Evolutionary conservation across 2,797 vertebrate genomes (phyloP), one percentile per base, ranked within the genome.

Genomic region (Brachyrhaphis roseni): DNA sequence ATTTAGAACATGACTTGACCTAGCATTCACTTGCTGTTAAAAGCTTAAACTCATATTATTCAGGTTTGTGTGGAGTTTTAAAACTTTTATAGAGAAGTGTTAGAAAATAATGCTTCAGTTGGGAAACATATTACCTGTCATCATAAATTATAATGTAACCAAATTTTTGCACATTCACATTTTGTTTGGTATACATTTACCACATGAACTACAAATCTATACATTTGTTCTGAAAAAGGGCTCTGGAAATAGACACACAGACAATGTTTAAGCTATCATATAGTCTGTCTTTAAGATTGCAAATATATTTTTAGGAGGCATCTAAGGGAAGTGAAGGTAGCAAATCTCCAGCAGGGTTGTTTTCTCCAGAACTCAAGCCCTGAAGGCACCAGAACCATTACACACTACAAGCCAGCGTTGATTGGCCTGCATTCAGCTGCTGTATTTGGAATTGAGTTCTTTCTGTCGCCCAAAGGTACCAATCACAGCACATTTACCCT

Each of bases 391-490:
- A 43, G 82, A 87, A 89, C 93, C 90, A 95, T 95, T 94, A 93
- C 92, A 93, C 84, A 93, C 89, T 93, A 94, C 94, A 94, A 85
- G 83, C 88, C 73, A 79, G 79, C 81, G 87, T 91, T 94, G 95
- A 96, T 95, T 95, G 94, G 94, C 91, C 28, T 91, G 77, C 88
- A 92, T 94, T 96, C 93, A 94, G 94, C 91, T 82, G 90, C 92
- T 92, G 87, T 93, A 94, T 92, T 93, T 90, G 91, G 95, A 95
- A 95, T 93, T 90, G 91, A 94, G 94, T 95, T 94, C 85, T 90
- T 92, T 94, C 88, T 90, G 84, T 92, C 74, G 89, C 93, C 90
- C 87, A 94, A 94, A 95, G 95, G 95, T 95, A 95, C 87, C 92
- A 95, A 95, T 95, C 94, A 93, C 90, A 82, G 90, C 75, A 51